A percentile compares a stretch with the other conserved stretches of the same genome.
phyloP scores from a whole-genome alignment of 2,888 invertebrate species.

The Brachyptera risi region DNA sequence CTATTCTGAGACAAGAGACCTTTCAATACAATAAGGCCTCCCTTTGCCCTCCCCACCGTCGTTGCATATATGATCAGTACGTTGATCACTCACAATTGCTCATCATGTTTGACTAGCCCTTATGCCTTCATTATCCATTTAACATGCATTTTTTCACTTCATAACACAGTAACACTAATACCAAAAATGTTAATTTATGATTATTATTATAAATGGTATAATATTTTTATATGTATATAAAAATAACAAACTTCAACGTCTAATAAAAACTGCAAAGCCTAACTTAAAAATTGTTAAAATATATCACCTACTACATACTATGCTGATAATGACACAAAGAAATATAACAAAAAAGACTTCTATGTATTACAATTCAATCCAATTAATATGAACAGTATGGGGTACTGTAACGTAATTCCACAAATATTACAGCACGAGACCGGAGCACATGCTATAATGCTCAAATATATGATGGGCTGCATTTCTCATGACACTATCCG shows the following conservation, averaged over 20 bases:
- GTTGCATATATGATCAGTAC: background rate
- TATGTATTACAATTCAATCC: constrained; percentile 4
- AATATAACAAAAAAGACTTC: constrained; percentile 18
- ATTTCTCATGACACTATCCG: too few species aligned
- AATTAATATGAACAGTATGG: background rate
- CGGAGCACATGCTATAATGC: too few species aligned
- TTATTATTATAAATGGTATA: constrained; percentile 19
- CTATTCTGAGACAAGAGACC: constrained; percentile 2
- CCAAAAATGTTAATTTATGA: constrained; percentile 17
- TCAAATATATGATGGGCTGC: too few species aligned
- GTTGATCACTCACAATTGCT: background rate
- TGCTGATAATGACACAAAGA: constrained; percentile 22
- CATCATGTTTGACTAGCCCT: background rate
- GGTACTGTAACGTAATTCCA: too few species aligned
- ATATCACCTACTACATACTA: constrained; percentile 27
- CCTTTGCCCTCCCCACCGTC: background rate
- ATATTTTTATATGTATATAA: constrained; percentile 27
- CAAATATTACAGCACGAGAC: too few species aligned
- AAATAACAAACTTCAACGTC: constrained; percentile 32
- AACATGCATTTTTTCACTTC: background rate
- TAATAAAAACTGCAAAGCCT: constrained; percentile 28
- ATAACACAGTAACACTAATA: too few species aligned
- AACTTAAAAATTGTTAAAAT: constrained; percentile 23
- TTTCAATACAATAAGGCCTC: too few species aligned
- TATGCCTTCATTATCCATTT: background rate